Base-by-base conservation (phyloP, 2,888 invertebrate genomes). In the Agrypnus murinus region DNA sequence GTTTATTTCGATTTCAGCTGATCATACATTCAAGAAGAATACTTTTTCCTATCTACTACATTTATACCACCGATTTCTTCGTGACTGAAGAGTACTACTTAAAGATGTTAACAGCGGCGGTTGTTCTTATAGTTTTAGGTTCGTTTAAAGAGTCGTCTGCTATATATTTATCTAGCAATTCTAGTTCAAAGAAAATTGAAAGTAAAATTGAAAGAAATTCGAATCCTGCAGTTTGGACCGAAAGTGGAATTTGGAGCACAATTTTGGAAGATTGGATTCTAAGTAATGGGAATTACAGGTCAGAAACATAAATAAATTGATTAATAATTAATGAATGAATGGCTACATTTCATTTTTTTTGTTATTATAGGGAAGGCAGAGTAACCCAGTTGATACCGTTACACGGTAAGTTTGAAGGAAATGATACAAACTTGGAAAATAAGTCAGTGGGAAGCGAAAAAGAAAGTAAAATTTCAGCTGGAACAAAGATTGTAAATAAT, bases 191-290 rank as follows among this genome's bases (percentile, higher is more conserved):
- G 53, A 74, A 74, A 57, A 73, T 67, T 50, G 76, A 76, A 43
- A 10, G 12, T 4, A 5, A 25, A 25, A 73, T 67, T 50, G 76
- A 76, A 43, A 10, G 12, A 1, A 5, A 25, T 3, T 72, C 77
- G 15, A 81, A 81, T 75, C 78, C 81, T 1, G 78, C 79, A 0
- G 73, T 79, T 53, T 79, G 81, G 77, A 79, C 79, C 6, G 83
- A 81, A 67, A 74, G 81, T 8, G 89, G 88, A 0, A 87, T 89
- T 55, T 92, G 91, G 91, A 87, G 90, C 74, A 86, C 87, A 15
- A 84, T 90, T 79, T 85, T 92, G 50, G 90, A 91, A 84, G 89
- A 92, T 78, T 92, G 91, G 89, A 89, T 90, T 4, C 55, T 82
- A 38, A 81, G 86, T 12, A 59, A 46, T 12, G 17, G 14, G 3